These are phyloP conservation scores for Oscheius sp. DNA, from an alignment of 2,888 invertebrate species.

Conservation along the genomic window DNA sequence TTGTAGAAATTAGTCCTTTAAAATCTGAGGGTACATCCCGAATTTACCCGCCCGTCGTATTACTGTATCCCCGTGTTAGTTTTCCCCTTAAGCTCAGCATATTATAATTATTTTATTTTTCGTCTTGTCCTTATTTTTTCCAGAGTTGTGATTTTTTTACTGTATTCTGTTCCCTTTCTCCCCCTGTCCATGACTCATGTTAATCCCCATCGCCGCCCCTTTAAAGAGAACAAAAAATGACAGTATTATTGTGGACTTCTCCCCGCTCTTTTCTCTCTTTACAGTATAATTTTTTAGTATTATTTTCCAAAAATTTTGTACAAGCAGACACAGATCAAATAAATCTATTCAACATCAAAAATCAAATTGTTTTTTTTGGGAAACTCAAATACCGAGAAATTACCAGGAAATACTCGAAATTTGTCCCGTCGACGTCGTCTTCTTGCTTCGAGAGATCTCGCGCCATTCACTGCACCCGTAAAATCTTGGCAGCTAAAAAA, in stretches of 20 bases:
- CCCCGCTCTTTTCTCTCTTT: neutral
- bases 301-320: neutral
- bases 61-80: neutral
- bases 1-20: neutral
- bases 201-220: too few species aligned
- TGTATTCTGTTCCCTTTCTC: neutral
- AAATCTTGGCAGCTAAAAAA: too few species aligned
- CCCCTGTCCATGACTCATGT: slow-evolving; percentile 1
- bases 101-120: neutral
- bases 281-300: slow-evolving; percentile 9
- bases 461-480: too few species aligned
- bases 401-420: too few species aligned
- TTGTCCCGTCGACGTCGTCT: too few species aligned
- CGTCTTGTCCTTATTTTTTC: neutral
- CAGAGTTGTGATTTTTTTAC: slow-evolving; percentile 5
- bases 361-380: too few species aligned
- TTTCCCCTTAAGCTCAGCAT: neutral
- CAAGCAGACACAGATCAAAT: slow-evolving; percentile 21
- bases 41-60: neutral
- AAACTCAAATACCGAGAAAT: too few species aligned
- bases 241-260: slow-evolving; percentile 12
- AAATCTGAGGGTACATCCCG: neutral
- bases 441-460: too few species aligned
- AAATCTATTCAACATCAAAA: slow-evolving; percentile 13
- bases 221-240: neutral